Percentiles rank a stretch among this genome's conserved stretches.
phyloP scores from a whole-genome alignment of 1,140 invertebrate species.

The Lepidurus apus region DNA sequence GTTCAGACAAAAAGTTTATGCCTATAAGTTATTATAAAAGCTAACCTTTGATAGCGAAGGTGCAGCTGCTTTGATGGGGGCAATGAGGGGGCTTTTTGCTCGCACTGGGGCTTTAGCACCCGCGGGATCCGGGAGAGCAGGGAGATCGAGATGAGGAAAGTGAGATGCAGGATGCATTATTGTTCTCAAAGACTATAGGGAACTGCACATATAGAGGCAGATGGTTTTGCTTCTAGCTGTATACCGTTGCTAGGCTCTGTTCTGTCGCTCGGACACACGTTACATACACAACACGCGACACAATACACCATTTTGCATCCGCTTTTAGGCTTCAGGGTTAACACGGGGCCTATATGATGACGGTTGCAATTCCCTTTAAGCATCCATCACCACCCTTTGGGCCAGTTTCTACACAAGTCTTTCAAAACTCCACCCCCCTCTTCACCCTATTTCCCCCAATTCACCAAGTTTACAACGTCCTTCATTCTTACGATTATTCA shows the following conservation, averaged over 20 bases:
- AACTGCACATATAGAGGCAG: slow-evolving; percentile 2
- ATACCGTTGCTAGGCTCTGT: not conserved
- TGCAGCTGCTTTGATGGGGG: slow-evolving; percentile 20
- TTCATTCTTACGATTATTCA: no score
- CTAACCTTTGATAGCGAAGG: not conserved
- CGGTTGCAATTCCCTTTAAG: not conserved
- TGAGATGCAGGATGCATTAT: slow-evolving; percentile 21
- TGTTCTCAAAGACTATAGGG: slow-evolving; percentile 15
- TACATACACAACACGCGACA: not conserved
- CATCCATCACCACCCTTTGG: not conserved
- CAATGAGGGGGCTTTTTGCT: slow-evolving; percentile 13
- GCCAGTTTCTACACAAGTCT: not conserved
- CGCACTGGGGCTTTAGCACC: not conserved
- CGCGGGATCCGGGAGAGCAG: slow-evolving; percentile 12
- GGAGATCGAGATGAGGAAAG: not conserved
- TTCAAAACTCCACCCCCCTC: not conserved
- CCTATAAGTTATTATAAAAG: slow-evolving; percentile 19
- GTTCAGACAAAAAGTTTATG: slow-evolving; percentile 8
- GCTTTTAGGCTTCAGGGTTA: not conserved
- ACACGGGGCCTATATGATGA: not conserved
- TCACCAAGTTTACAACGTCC: not conserved
- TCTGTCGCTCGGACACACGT: not conserved
- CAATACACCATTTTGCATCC: slow-evolving; percentile 8
- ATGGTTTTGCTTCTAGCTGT: not conserved
- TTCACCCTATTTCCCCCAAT: not conserved